Conservation (phyloP, 2,113 vertebrate genomes). For the Vidua macroura region DNA sequence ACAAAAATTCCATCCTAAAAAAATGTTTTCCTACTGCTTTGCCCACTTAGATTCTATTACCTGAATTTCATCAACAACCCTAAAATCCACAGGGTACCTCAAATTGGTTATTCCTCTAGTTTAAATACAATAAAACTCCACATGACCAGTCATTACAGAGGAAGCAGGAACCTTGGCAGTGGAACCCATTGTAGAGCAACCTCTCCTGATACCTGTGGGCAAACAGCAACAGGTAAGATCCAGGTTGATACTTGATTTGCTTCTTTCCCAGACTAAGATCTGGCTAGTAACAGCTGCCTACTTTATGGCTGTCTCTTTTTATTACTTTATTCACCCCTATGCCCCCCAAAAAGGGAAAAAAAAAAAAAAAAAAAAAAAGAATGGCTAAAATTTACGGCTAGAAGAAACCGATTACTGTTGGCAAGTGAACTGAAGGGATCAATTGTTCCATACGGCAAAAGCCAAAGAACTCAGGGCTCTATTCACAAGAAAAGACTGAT, state of each 20-base stretch:
- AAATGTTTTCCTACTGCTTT: neutral
- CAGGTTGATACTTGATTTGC: slow-evolving; percentile 2
- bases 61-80: neutral
- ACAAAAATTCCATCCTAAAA: neutral
- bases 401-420: slow-evolving; percentile 75
- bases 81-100: neutral
- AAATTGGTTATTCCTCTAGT: neutral
- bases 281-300: slow-evolving; percentile 67
- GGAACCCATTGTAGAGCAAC: neutral
- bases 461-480: slow-evolving; percentile 68
- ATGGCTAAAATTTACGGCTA: slow-evolving; percentile 71
- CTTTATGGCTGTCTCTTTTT: slow-evolving; percentile 66
- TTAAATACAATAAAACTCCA: neutral
- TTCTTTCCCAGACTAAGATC: slow-evolving; percentile 30
- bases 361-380: neutral
- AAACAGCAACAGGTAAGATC: slow-evolving; percentile 43
- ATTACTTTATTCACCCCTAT: slow-evolving; percentile 62
- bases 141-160: neutral
- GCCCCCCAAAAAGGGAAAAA: neutral
- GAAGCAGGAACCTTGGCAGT: neutral
- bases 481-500: slow-evolving; percentile 77
- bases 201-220: neutral
- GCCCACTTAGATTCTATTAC: neutral
- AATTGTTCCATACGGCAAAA: slow-evolving; percentile 79
- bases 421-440: slow-evolving; percentile 77